Evolutionary conservation across 2,888 invertebrate species (phyloP), one percentile per base, ranked within the genome.

Genomic region (Drosophila phalerata): DNA sequence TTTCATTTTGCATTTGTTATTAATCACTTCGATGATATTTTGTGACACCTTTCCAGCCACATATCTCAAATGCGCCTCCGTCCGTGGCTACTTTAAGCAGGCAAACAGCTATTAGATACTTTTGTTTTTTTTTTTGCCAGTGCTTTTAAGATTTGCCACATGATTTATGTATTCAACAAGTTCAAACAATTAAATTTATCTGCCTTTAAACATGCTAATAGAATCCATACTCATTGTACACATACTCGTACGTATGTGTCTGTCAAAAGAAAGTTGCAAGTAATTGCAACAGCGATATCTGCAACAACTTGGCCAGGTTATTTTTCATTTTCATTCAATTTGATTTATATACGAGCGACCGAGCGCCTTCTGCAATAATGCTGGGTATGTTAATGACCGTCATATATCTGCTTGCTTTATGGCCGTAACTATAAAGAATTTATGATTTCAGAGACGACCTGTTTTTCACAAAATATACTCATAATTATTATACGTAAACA

Each of bases 151-250:
- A 88, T 88, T 88, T 68, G 72, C 58, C 48, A 22, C 62, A 75
- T 84, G 85, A 86, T 86, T 86, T 89, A 86, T 89, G 88, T 63
- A 22, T 38, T 49, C 58, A 48, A 49, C 79, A 73, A 69, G 72
- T 64, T 65, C 56, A 60, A 80, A 88, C 85, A 89, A 85, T 89
- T 86, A 86, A 64, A 69, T 70, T 86, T 83, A 86, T 88, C 88
- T 40, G 30, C 22, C 32, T 48, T 45, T 57, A 42, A 30, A 49
- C 43, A 55, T 52, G 63, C 74, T 71, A 60, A 45, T 45, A 58
- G 53, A 56, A 62, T 60, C 42, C 57, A 49, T 45, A 51, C 15
- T 28, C 32, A 25, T 37, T 65, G 67, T 15, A 19, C 10, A n/a
- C 38, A 28, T 19, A 49, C 47, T 11, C 8, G 2, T 17, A 30